Conservation (phyloP, 2,888 invertebrate species). For the Aleiodes testaceus region DNA sequence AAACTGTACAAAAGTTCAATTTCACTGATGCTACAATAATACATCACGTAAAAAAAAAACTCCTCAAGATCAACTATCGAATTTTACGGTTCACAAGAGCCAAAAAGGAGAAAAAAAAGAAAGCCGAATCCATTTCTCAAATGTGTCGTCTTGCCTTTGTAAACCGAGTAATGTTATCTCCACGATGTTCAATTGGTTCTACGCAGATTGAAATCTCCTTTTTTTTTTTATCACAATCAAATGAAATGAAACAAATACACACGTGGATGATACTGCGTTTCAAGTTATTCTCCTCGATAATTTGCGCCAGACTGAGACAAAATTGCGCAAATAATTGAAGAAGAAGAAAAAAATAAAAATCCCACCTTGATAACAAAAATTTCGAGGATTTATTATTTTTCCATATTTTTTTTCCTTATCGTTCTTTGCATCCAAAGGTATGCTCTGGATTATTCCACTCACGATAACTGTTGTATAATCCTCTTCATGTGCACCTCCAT, state of each 20-base stretch:
- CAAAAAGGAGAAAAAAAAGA: no score
- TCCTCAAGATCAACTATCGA: constrained; percentile 23
- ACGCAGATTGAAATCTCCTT: no score
- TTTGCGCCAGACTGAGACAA: no score
- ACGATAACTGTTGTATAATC: constrained; percentile 11
- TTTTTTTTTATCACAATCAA: no score
- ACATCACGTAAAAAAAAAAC: not conserved
- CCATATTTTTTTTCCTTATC: not conserved
- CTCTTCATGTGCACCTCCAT: not conserved
- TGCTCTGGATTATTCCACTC: constrained; percentile 7
- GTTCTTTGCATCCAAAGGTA: not conserved
- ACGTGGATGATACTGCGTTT: no score
- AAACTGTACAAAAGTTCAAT: constrained; percentile 16
- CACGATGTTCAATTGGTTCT: no score
- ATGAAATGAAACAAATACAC: no score
- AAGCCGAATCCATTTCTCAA: not conserved
- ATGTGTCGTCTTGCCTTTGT: not conserved
- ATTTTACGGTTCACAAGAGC: not conserved
- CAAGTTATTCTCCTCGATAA: no score
- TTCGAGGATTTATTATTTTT: not conserved
- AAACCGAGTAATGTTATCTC: not conserved
- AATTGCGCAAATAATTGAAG: no score
- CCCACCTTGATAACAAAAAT: no score
- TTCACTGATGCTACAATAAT: constrained; percentile 2
- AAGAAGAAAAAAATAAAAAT: no score